Evolutionary conservation across 2,797 vertebrate species (phyloP), one percentile per base, ranked within the genome.

Genomic region (Pogoniulus pusillus): DNA sequence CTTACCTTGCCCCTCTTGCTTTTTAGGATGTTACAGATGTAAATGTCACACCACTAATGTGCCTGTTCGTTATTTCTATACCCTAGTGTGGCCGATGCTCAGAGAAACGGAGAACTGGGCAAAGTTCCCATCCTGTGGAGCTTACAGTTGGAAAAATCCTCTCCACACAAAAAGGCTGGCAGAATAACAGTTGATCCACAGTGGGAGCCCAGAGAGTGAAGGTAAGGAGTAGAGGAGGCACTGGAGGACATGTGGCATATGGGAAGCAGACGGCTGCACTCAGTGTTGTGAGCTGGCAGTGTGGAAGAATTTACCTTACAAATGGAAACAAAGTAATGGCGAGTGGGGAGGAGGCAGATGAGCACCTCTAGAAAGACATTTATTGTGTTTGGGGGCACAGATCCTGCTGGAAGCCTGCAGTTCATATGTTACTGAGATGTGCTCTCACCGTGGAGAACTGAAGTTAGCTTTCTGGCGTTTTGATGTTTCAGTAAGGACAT

Each of bases 211-310:
- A 39, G 35, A 65, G 73, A 89, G 75, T 24, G 41, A 83, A 91
- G 90, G 94, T 94, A 81, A 93, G 90, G 53, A 41, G 83, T 29
- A 57, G 74, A 83, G 84, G 79, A 90, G 90, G 93, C 90, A 73
- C 90, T 73, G 82, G 86, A 88, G 94, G 92, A 89, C 13, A 6
- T 45, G 77, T 84, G 82, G 76, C 92, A 95, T 95, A 96, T 91
- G 94, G 91, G 72, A 77, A 93, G 84, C 94, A 95, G 94, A 93
- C 74, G 88, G 89, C 78, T 85, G 69, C 4, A 3, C 85, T 88
- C 68, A 29, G 90, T 43, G 4, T 27, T 49, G 70, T 29, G 77
- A 89, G 69, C 68, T 84, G 87, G 60, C 94, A 91, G 76, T 80
- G 39, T 14, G 66, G 62, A 82, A 49, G 81, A 69, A 60, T 51